These are phyloP conservation scores for Carettochelys insculpta DNA, from an alignment of 2,113 vertebrate species.

Conservation along the genomic window DNA sequence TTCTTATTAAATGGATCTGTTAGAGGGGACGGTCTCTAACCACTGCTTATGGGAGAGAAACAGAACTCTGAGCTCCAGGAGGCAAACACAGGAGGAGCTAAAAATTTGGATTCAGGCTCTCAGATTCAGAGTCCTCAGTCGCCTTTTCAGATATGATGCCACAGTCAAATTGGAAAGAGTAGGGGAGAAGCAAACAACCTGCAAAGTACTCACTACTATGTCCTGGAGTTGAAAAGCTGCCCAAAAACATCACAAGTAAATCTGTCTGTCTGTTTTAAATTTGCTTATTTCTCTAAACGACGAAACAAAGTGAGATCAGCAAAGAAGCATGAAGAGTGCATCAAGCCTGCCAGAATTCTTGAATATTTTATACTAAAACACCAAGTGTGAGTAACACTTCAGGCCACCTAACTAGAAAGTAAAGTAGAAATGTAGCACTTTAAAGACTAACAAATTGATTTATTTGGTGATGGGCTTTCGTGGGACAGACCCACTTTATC, in stretches of 20 bases:
- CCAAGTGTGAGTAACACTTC: slow-evolving; percentile 15
- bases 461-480: no score
- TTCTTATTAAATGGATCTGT: not conserved
- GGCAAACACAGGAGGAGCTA: not conserved
- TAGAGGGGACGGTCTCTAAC: not conserved
- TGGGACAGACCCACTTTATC: no score
- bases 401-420: slow-evolving; percentile 60
- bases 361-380: slow-evolving; percentile 62
- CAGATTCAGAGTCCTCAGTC: not conserved
- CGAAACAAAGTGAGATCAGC: slow-evolving; percentile 33
- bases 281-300: slow-evolving; percentile 56
- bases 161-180: not conserved
- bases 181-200: not conserved
- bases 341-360: slow-evolving; percentile 47
- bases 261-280: slow-evolving; percentile 41
- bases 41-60: not conserved
- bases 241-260: slow-evolving; percentile 14
- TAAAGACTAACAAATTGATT: no score
- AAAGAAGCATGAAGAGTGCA: slow-evolving; percentile 18
- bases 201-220: not conserved
- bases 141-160: not conserved
- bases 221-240: not conserved
- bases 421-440: no score
- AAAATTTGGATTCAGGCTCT: not conserved
- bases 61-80: accelerated